phyloP scores from a whole-genome alignment of 2,797 vertebrate species.

The Channa striata region DNA sequence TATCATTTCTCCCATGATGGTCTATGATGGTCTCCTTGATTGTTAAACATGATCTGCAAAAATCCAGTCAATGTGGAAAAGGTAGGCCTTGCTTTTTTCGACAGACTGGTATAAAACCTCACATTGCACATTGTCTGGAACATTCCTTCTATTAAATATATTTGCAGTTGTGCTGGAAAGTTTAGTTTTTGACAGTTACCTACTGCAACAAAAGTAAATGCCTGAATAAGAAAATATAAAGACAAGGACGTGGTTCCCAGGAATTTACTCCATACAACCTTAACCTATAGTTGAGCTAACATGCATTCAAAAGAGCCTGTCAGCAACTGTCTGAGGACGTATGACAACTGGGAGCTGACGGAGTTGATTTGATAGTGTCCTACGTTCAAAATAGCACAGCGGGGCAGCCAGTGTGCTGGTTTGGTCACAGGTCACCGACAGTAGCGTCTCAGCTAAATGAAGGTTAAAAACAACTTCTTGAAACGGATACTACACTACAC shows the following conservation, averaged over 20 bases:
- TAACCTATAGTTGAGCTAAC: neutral
- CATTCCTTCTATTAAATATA: no score
- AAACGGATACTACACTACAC: slow-evolving; percentile 49
- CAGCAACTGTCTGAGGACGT: slow-evolving; percentile 1
- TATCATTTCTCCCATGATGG: no score
- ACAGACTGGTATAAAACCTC: no score
- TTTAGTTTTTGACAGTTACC: neutral
- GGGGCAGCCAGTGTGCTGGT: slow-evolving; percentile 16
- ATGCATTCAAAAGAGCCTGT: neutral
- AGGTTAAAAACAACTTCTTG: slow-evolving; percentile 61
- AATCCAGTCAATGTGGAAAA: no score
- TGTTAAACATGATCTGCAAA: no score
- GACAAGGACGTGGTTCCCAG: neutral
- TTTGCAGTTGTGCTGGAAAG: neutral
- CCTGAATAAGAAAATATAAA: neutral
- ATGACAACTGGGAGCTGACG: slow-evolving; percentile 20
- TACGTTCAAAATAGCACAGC: slow-evolving; percentile 54
- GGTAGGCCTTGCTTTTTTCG: no score
- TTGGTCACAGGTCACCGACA: slow-evolving; percentile 58
- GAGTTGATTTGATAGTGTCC: slow-evolving; percentile 35
- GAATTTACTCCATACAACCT: neutral
- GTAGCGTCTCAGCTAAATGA: slow-evolving; percentile 48
- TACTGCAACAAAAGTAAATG: neutral
- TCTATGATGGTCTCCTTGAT: no score
- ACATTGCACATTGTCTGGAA: no score